A percentile compares a stretch with the other conserved stretches of the same genome.
Conservation (phyloP, 2,113 vertebrate species). For the Turdus rufiventris region DNA sequence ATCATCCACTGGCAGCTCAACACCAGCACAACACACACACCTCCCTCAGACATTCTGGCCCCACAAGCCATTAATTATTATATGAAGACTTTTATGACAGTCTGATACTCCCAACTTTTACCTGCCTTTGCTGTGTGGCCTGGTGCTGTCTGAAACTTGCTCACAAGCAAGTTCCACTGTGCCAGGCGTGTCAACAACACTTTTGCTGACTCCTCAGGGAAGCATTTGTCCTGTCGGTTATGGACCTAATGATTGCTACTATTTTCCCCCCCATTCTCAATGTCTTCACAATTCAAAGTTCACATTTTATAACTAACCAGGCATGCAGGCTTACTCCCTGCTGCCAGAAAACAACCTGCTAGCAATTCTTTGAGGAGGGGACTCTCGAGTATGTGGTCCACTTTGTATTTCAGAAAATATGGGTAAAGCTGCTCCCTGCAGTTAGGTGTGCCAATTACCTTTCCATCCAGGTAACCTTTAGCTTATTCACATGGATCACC, state of each 20-base stretch:
- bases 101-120: neutral
- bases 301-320: constrained; percentile 35
- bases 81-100: neutral
- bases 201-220: neutral
- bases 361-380: neutral
- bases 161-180: fast-evolving
- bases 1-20: neutral
- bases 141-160: neutral
- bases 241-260: constrained; percentile 39
- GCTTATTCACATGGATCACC: neutral
- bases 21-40: fast-evolving
- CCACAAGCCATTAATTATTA: neutral
- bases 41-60: neutral
- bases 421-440: neutral
- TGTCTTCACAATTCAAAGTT: constrained; percentile 57
- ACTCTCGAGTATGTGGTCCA: neutral
- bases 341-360: neutral
- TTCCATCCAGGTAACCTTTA: neutral
- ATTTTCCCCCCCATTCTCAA: neutral
- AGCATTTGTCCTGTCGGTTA: constrained; percentile 7
- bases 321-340: neutral
- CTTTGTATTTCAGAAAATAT: neutral
- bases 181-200: neutral
- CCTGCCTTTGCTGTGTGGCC: neutral
- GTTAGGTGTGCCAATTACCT: neutral